phyloP scores from a whole-genome alignment of 2,797 vertebrate species.

The Coregonus suidteri region DNA sequence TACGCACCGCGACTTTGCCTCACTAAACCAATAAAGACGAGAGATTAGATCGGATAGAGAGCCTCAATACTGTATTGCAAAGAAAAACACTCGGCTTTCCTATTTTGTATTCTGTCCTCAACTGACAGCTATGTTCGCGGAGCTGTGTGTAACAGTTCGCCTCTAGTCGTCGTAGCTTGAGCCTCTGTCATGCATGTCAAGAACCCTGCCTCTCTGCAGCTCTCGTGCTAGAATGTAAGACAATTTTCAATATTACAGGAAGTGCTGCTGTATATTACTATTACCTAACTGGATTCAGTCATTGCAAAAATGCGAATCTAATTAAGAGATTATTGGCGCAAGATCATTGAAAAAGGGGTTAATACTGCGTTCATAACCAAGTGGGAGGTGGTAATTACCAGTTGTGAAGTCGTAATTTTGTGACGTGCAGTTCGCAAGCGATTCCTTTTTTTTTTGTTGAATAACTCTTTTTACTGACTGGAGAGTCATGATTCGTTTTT shows the following conservation, averaged over 20 bases:
- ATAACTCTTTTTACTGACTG: no score
- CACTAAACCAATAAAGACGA: not conserved
- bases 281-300: constrained; percentile 37
- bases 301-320: constrained; percentile 31
- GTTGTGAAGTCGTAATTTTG: no score
- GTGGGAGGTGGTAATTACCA: no score
- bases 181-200: constrained; percentile 48
- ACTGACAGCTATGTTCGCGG: constrained; percentile 44
- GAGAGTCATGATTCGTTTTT: no score
- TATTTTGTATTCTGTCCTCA: constrained; percentile 52
- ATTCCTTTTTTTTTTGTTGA: no score
- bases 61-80: not conserved
- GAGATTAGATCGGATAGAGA: not conserved
- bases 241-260: constrained; percentile 3
- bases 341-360: constrained; percentile 32
- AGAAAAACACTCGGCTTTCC: not conserved
- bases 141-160: constrained; percentile 50
- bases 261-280: not conserved
- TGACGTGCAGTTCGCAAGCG: no score
- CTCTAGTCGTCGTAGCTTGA: constrained; percentile 47
- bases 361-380: constrained; percentile 14
- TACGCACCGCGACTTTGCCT: constrained; percentile 8
- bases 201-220: constrained; percentile 7
- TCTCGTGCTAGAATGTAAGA: not conserved
- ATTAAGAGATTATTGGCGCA: constrained; percentile 64